A percentile compares a stretch with the other conserved stretches of the same genome.
These are phyloP conservation scores for Stenichneumon culpator DNA, from an alignment of 2,888 invertebrate species.

Conservation along the genomic window DNA sequence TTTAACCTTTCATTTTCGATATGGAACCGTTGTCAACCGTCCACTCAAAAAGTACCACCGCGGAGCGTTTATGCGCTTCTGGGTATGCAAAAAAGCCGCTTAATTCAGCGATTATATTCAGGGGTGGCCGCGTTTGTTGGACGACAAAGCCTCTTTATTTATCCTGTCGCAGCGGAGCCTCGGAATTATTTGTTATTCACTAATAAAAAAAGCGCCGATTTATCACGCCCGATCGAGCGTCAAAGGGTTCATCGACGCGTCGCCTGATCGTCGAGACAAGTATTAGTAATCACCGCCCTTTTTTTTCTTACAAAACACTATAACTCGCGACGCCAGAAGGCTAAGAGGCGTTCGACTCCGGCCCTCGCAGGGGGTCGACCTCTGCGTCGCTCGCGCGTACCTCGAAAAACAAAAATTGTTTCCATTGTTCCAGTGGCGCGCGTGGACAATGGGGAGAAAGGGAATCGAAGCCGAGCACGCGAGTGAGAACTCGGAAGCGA, in stretches of 20 bases:
- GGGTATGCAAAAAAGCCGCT: background rate
- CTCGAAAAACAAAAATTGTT: conserved; percentile 68
- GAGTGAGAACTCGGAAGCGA: conserved; percentile 49
- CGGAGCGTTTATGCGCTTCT: background rate
- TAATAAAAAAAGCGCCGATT: conserved; percentile 45
- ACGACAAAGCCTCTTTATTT: conserved; percentile 33
- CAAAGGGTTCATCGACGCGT: conserved; percentile 70
- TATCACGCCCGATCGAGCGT: conserved; percentile 62
- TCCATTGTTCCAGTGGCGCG: conserved; percentile 71
- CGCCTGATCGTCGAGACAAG: conserved; percentile 67
- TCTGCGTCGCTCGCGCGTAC: conserved; percentile 16
- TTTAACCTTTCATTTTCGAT: background rate
- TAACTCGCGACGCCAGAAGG: conserved; percentile 34
- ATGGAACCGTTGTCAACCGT: background rate
- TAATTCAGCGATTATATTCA: conserved; percentile 16
- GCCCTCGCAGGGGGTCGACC: conserved; percentile 12
- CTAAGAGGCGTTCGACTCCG: conserved; percentile 61
- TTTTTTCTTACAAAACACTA: conserved; percentile 38
- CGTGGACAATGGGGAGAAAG: conserved; percentile 63
- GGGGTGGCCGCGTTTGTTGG: conserved; percentile 49
- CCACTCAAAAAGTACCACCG: background rate
- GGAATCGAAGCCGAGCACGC: conserved; percentile 60
- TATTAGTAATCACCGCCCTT: conserved; percentile 53
- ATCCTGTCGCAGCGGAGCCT: conserved; percentile 29
- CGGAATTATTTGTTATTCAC: conserved; percentile 48